Evolutionary conservation across 2,797 vertebrate genomes (phyloP), one percentile per base, ranked within the genome.

Genomic region (Gila robusta): DNA sequence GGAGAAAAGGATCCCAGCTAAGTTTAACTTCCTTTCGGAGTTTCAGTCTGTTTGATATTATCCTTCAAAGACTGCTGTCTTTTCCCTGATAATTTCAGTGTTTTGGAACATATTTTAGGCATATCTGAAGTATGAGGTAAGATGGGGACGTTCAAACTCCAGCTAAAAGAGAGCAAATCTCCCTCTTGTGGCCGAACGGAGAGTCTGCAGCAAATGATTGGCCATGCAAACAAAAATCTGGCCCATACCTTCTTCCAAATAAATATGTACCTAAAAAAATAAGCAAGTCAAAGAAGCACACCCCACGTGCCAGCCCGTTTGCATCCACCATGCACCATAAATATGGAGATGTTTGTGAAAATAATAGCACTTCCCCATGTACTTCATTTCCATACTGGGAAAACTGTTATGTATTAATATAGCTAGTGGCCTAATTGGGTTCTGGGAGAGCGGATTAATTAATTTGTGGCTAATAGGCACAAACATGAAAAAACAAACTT

Each of bases 391-490:
- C 93, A 94, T 94, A 93, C 93, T 93, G 92, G 91, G 94, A 93
- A 95, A 93, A 71, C 83, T 91, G 89, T 91, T 88, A 92, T 91
- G 93, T 94, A 94, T 95, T 95, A 94, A 95, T 95, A 95, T 96
- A 92, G 95, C 95, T 96, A 0, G 92, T 96, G 95, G 95, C 95
- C 92, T 92, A 93, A 94, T 95, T 93, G 92, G 87, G 92, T 93
- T 93, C 94, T 94, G 91, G 93, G 93, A 94, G 94, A 94, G 94
- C 92, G 88, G 92, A 95, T 96, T 96, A 91, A 96, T 96, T 96
- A 96, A 96, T 96, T 95, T 96, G 95, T 96, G 94, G 95, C 95
- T 96, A 96, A 96, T 96, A 96, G 95, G 95, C 96, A 96, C 94
- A 95, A 96, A 96, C 95, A 96, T 79, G 91, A 93, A 93, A 96